Base-by-base conservation (phyloP, 2,797 vertebrate species). In the Xenops minutus region DNA sequence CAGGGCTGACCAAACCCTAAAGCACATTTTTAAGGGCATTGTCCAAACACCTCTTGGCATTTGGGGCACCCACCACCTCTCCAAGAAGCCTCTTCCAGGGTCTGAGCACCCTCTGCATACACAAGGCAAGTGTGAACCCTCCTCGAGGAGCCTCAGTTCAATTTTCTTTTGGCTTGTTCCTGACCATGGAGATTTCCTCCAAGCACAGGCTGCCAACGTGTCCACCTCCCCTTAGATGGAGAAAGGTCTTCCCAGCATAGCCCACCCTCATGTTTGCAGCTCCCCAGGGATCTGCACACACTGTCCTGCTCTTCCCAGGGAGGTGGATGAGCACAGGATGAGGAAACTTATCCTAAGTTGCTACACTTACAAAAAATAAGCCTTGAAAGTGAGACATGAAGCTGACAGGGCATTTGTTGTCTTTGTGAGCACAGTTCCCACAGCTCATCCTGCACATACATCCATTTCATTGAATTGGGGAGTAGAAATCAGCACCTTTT, bases 201-300 rank as follows among this genome's bases (percentile, higher is more conserved):
- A 72, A 36, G 44, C 17, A 27, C 0, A 41, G 76, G n/a, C 51
- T 81, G 75, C 46, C 55, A 52, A 12, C 14, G 22, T 1, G 1
- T 23, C 14, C 44, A 22, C 34, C 46, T 67, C 56, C 37, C 0
- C 0, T 51, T 46, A 20, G 41, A 52, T 0, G 2, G 43, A 54
- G 46, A 34, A 34, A 36, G 48, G 41, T 74, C 41, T 63, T 67
- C 39, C 63, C 56, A 66, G 55, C 69, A 16, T 4, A 48, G 72
- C 20, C 34, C 78, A 73, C 32, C 46, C 63, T 29, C 32, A 8
- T 3, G 12, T 26, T 21, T 69, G 61, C n/a, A 44, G 13, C 63
- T 88, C 63, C 30, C 52, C 34, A 29, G 22, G 64, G 76, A 44
- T 79, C 41, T 46, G 67, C 81, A 59, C 49, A 18, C 39, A 17